These are phyloP conservation scores for Lithobates sylvaticus DNA, from an alignment of 2,797 vertebrate genomes.

Conservation along the genomic window DNA sequence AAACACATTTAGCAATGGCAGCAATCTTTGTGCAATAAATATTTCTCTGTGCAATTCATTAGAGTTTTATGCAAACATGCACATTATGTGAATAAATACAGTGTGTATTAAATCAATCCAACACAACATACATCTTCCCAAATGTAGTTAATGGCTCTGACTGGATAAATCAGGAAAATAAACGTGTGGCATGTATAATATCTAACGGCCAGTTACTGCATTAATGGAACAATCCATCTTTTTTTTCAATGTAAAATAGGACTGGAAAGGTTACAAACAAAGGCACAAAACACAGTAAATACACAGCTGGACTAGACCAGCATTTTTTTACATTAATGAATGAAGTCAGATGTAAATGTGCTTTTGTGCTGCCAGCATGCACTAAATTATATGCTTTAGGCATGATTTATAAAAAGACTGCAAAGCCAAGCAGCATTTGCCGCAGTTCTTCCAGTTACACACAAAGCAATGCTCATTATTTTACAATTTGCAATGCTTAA, in stretches of 20 bases:
- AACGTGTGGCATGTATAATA: constrained; percentile 30
- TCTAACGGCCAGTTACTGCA: constrained; percentile 5
- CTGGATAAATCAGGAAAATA: constrained; percentile 35
- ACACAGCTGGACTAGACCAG: not conserved
- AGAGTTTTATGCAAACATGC: constrained; percentile 24
- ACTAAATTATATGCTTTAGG: constrained; percentile 36
- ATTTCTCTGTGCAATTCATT: constrained; percentile 3
- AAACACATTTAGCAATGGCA: constrained; percentile 16
- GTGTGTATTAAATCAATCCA: constrained; percentile 26
- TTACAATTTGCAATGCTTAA: not conserved
- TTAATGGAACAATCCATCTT: constrained; percentile 25
- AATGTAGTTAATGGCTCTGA: constrained; percentile 28
- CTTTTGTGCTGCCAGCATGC: constrained; percentile 39
- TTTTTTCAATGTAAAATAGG: constrained; percentile 4
- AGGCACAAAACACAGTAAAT: constrained; percentile 22
- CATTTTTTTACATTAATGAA: constrained; percentile 37
- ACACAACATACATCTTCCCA: constrained; percentile 37
- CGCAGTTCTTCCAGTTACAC: constrained; percentile 6
- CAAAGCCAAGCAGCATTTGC: constrained; percentile 39
- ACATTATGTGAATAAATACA: constrained; percentile 34
- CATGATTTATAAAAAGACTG: constrained; percentile 40
- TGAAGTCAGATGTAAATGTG: constrained; percentile 45
- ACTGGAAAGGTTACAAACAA: constrained; percentile 32
- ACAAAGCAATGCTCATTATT: not conserved
- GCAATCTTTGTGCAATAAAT: not conserved